Evolutionary conservation across 1,140 invertebrate genomes (phyloP).

Genomic region (Cyrtorhinus lividipennis): DNA sequence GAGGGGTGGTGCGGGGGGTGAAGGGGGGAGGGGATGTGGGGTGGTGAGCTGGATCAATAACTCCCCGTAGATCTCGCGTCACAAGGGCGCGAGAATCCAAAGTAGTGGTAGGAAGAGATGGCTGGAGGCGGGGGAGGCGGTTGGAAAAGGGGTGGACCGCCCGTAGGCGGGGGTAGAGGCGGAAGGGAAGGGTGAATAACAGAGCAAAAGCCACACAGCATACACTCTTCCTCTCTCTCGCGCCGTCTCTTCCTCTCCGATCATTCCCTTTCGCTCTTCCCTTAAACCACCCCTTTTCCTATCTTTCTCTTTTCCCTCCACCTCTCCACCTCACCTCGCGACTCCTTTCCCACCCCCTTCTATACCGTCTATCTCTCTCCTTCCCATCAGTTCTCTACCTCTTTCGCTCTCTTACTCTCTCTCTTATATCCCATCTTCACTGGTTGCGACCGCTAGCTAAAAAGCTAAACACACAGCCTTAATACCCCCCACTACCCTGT

Average conservation of each 20-base stretch:
- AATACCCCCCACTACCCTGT: slow-evolving; percentile 29
- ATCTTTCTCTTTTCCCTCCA: slow-evolving; percentile 1
- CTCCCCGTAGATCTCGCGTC: slow-evolving; percentile 21
- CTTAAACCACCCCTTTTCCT: not conserved
- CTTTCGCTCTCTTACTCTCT: slow-evolving; percentile 18
- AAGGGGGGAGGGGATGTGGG: slow-evolving; percentile 14
- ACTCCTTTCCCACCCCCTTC: too few relatives aligned
- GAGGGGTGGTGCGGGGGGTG: slow-evolving; percentile 3
- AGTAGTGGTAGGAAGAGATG: slow-evolving; percentile 16
- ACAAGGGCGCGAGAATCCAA: slow-evolving; percentile 20
- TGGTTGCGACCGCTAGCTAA: slow-evolving; percentile 39
- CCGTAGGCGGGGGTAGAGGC: slow-evolving; percentile 26
- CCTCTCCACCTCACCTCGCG: not conserved
- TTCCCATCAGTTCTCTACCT: slow-evolving; percentile 21
- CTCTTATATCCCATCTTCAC: slow-evolving; percentile 33
- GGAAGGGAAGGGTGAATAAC: slow-evolving; percentile 28
- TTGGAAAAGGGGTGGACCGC: not conserved
- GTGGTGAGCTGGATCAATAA: slow-evolving; percentile 20
- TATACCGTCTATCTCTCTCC: not conserved
- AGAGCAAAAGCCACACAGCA: slow-evolving; percentile 25
- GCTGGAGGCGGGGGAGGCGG: not conserved
- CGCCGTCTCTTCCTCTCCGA: slow-evolving; percentile 24
- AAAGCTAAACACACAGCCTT: slow-evolving; percentile 38
- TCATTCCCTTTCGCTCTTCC: not conserved
- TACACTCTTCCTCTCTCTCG: slow-evolving; percentile 11